Conservation (phyloP, 2,113 vertebrate genomes). For the Phalacrocorax brasilianus region DNA sequence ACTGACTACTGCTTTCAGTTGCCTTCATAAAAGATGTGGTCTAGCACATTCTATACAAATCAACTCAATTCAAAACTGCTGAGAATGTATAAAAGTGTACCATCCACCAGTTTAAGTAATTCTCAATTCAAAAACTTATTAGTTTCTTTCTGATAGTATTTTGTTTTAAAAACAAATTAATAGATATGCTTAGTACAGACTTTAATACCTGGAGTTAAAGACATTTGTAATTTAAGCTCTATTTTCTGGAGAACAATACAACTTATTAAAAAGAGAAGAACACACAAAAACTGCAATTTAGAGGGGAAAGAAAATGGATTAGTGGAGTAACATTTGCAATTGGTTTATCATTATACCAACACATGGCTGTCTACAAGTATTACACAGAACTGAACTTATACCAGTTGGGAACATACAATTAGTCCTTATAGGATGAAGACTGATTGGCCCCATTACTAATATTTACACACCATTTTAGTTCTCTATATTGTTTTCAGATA, state of each 20-base stretch:
- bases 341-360: neutral
- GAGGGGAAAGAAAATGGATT: neutral
- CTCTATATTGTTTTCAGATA: neutral
- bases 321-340: neutral
- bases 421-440: neutral
- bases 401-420: neutral
- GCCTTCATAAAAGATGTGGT: neutral
- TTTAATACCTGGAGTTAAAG: neutral
- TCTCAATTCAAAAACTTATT: neutral
- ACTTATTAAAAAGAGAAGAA: neutral
- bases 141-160: neutral
- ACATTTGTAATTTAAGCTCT: neutral
- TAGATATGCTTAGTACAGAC: neutral
- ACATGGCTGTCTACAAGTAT: neutral
- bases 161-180: neutral
- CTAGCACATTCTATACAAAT: neutral
- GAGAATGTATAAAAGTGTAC: neutral
- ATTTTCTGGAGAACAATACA: neutral
- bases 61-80: neutral
- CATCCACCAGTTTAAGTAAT: neutral
- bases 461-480: neutral
- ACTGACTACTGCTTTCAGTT: neutral
- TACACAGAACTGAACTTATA: neutral
- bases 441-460: neutral
- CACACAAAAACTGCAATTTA: neutral